Percentiles rank a stretch among this genome's conserved stretches.
Conservation (phyloP, 2,888 invertebrate species). For the Eilema caniola region DNA sequence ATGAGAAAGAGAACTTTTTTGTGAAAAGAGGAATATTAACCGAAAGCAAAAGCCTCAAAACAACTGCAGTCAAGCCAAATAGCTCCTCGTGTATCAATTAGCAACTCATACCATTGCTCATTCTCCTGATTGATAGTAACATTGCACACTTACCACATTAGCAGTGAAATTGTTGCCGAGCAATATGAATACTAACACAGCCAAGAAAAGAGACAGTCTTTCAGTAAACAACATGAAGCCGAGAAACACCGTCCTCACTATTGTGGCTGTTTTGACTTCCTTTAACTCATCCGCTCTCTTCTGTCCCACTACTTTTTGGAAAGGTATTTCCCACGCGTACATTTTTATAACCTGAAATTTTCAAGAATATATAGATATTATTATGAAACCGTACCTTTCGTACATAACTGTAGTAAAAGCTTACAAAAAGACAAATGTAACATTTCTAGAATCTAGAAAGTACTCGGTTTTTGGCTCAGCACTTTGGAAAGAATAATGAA, state of each 20-base stretch:
- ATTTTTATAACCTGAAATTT: constrained; percentile 94
- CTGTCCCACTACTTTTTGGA: constrained; percentile 91
- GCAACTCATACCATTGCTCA: too few species aligned
- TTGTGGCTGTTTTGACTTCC: constrained; percentile 88
- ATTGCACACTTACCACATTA: constrained; percentile 86
- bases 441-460: too few species aligned
- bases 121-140: not conserved
- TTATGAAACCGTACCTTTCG: not conserved
- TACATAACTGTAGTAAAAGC: too few species aligned
- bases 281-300: constrained; percentile 88
- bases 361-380: not conserved
- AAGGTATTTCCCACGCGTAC: constrained; percentile 98
- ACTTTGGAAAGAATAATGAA: too few species aligned
- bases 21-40: too few species aligned
- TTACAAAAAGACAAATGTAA: too few species aligned
- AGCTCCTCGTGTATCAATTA: too few species aligned
- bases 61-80: too few species aligned
- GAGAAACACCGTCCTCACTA: constrained; percentile 89
- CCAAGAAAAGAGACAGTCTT: constrained; percentile 92
- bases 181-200: constrained; percentile 90
- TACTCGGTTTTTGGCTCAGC: too few species aligned
- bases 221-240: constrained; percentile 94
- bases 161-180: constrained; percentile 90
- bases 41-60: too few species aligned
- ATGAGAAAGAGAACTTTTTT: too few species aligned